Evolutionary conservation across 1,140 invertebrate species (phyloP).

Genomic region (Drosophila yakuba): DNA sequence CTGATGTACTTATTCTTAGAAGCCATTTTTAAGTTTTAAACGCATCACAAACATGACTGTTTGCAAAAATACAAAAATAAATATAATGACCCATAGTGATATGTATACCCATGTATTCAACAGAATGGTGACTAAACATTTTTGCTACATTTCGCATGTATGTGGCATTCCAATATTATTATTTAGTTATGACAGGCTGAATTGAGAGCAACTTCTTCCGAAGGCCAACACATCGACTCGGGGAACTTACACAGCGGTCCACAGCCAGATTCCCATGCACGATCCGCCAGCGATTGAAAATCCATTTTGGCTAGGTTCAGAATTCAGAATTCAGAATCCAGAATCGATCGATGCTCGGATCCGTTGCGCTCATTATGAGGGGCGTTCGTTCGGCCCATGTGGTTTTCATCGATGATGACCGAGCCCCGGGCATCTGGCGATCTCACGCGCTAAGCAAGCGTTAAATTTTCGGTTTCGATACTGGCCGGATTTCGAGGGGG

Average conservation of each 20-base stretch:
- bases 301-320: conserved; percentile 14
- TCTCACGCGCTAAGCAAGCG: conserved; percentile 52
- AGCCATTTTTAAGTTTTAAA: not conserved
- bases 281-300: conserved; percentile 16
- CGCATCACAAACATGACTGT: not conserved
- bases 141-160: not conserved
- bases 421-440: conserved; percentile 57
- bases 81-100: not conserved
- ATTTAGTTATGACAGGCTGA: not conserved
- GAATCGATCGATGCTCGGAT: conserved; percentile 13
- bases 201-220: not conserved
- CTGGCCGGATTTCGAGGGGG: conserved; percentile 48
- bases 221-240: not conserved
- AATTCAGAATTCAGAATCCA: not conserved
- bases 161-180: not conserved
- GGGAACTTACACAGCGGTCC: conserved; percentile 25
- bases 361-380: conserved; percentile 69
- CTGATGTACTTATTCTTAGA: not conserved
- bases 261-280: conserved; percentile 1
- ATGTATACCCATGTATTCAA: not conserved
- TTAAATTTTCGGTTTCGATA: conserved; percentile 64
- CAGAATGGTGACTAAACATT: not conserved
- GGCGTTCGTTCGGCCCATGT: conserved; percentile 75
- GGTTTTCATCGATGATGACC: conserved; percentile 58
- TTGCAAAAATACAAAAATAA: not conserved